These are phyloP conservation scores for Lasioglossum morio DNA, from an alignment of 2,888 invertebrate species.

Conservation along the genomic window DNA sequence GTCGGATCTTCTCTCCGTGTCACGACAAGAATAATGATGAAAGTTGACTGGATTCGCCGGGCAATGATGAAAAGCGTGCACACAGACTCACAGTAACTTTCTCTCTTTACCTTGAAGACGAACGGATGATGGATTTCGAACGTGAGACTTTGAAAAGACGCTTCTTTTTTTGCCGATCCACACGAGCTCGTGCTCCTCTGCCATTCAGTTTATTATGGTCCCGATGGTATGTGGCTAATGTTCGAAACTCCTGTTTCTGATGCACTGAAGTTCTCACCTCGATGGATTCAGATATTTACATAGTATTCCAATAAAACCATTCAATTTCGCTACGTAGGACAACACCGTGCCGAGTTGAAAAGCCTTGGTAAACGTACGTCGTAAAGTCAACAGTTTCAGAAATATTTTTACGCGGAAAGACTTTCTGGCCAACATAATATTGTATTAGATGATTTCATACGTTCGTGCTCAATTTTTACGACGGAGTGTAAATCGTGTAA, in stretches of 20 bases:
- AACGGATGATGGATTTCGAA: conserved; percentile 34
- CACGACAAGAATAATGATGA: conserved; percentile 65
- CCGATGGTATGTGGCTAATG: neutral
- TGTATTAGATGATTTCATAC: no score
- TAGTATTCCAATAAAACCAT: neutral
- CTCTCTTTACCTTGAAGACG: conserved; percentile 26
- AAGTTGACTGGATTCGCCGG: conserved; percentile 40
- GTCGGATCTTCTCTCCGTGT: conserved; percentile 21
- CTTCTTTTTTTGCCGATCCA: neutral
- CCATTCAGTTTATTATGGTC: neutral
- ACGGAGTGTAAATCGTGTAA: no score
- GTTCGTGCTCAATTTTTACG: no score
- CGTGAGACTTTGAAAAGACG: conserved; percentile 18
- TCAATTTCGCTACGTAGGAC: no score
- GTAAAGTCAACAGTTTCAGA: no score
- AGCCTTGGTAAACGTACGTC: no score
- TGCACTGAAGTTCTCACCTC: neutral
- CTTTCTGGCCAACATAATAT: no score
- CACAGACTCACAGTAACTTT: conserved; percentile 48
- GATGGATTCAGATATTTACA: neutral
- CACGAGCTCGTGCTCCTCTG: neutral
- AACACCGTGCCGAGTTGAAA: no score
- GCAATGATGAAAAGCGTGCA: conserved; percentile 8
- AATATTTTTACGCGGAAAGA: no score
- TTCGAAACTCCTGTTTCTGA: neutral